Conservation (phyloP, 2,888 invertebrate genomes). For the Chloromyia formosa region DNA sequence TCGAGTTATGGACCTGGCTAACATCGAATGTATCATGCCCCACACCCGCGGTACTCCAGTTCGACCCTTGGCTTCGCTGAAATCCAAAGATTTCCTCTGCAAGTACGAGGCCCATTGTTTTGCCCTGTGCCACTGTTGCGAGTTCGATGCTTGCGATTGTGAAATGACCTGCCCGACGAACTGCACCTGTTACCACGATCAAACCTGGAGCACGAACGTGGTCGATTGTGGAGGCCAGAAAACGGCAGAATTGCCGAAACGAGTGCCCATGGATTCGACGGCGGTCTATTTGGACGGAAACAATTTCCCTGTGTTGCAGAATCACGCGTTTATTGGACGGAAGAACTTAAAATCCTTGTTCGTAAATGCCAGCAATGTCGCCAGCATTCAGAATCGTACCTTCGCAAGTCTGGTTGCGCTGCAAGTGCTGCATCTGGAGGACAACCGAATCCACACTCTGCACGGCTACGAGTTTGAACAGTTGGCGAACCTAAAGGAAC, state of each 20-base stretch:
- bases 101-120: slow-evolving; percentile 94
- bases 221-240: slow-evolving; percentile 88
- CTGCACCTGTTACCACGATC: slow-evolving; percentile 94
- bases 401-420: slow-evolving; percentile 88
- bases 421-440: slow-evolving; percentile 83
- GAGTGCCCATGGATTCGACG: slow-evolving; percentile 95
- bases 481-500: slow-evolving; percentile 78
- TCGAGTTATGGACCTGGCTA: slow-evolving; percentile 87
- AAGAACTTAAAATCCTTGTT: slow-evolving; percentile 88
- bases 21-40: slow-evolving; percentile 87
- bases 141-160: slow-evolving; percentile 96
- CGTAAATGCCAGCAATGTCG: slow-evolving; percentile 86
- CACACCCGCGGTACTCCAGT: slow-evolving; percentile 84
- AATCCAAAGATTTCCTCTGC: slow-evolving; percentile 90
- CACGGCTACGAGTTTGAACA: slow-evolving; percentile 90
- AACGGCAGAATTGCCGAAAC: slow-evolving; percentile 80
- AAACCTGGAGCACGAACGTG: slow-evolving; percentile 92
- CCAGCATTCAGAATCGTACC: slow-evolving; percentile 88
- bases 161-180: slow-evolving; percentile 96
- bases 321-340: slow-evolving; percentile 91
- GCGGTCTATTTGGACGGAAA: slow-evolving; percentile 93
- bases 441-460: slow-evolving; percentile 80
- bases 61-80: slow-evolving; percentile 79
- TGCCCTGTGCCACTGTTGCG: slow-evolving; percentile 94
- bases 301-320: slow-evolving; percentile 82